Evolutionary conservation across 1,140 invertebrate genomes (phyloP), one percentile per base, ranked within the genome.

Genomic region (Muscidifurax raptorellus): DNA sequence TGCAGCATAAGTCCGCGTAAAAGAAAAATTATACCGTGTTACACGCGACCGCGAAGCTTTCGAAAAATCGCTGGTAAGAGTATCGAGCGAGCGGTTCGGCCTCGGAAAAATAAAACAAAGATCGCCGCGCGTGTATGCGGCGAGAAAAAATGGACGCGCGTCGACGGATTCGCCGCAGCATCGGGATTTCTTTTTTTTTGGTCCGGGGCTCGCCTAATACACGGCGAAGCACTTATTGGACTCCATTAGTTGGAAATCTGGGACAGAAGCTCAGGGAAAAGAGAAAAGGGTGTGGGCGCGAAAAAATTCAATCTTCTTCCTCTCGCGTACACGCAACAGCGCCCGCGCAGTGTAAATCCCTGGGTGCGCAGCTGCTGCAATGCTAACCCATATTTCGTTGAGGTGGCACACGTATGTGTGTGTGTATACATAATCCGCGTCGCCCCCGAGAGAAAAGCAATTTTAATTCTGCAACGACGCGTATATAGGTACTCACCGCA

Each of bases 371-470:
- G 18, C 22, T 59, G n/a, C 22, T 18, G 52, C 52, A 59, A 59
- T 59, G 27, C 66, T 69, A 69, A 69, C 66, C 66, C 27, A 69
- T 69, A 69, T 69, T 69, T 69, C 66, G 27, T 30, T 27, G 28
- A 69, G 66, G 27, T 69, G 27, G 66, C 22, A 27, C 52, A 1
- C 52, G 52, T 18, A 22, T 18, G 22, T 59, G 22, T n/a, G 52
- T 59, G 18, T 59, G 18, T 52, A 1, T 18, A 13, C 18, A 22
- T n/a, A 59, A 59, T 59, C 52, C 28, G n/a, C n/a, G 25, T 69
- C 25, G 66, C 25, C 66, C 28, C 66, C 10, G 66, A 27, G 66
- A 27, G 66, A 69, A 69, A 69, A 69, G 66, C 25, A 30, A 27
- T 69, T 69, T 69, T 69, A 69, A 69, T 69, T 69, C 27, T 12